Conservation (phyloP, 2,113 vertebrate genomes). For the Ophiodon elongatus region DNA sequence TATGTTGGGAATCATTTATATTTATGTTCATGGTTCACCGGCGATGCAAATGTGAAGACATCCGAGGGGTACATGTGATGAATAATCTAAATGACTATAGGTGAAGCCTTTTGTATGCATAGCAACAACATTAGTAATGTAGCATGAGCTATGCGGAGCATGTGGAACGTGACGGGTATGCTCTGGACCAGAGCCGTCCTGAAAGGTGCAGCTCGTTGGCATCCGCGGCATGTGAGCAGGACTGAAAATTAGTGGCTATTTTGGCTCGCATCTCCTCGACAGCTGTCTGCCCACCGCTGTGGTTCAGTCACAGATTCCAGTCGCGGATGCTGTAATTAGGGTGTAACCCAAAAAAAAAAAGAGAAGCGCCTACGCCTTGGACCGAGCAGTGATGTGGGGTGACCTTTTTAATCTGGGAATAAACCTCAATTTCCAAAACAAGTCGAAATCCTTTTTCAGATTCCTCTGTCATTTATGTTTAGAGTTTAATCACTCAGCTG, state of each 20-base stretch:
- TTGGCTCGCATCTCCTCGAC: constrained; percentile 75
- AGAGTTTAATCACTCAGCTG: constrained; percentile 20
- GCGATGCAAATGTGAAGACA: constrained; percentile 56
- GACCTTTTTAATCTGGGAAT: constrained; percentile 61
- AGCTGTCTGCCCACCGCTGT: constrained; percentile 77
- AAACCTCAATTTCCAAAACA: constrained; percentile 58
- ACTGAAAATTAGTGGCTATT: constrained; percentile 83
- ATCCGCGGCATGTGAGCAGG: constrained; percentile 72
- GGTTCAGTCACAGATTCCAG: constrained; percentile 72
- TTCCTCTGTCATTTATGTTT: constrained; percentile 23
- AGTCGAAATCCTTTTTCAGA: constrained; percentile 25
- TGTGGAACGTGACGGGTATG: constrained; percentile 67
- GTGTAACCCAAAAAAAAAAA: constrained; percentile 70
- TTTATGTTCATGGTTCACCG: constrained; percentile 60
- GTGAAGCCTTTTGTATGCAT: constrained; percentile 61
- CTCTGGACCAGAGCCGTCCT: constrained; percentile 58
- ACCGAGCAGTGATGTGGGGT: constrained; percentile 49
- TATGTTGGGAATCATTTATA: constrained; percentile 63
- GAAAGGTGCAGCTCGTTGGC: constrained; percentile 83
- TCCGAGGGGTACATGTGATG: constrained; percentile 35
- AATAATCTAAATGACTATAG: constrained; percentile 67
- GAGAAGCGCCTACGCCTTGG: constrained; percentile 51
- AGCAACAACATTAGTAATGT: constrained; percentile 47
- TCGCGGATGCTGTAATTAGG: constrained; percentile 76
- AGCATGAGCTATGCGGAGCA: constrained; percentile 69